Conservation (phyloP, 2,888 invertebrate genomes). For the Syritta pipiens region DNA sequence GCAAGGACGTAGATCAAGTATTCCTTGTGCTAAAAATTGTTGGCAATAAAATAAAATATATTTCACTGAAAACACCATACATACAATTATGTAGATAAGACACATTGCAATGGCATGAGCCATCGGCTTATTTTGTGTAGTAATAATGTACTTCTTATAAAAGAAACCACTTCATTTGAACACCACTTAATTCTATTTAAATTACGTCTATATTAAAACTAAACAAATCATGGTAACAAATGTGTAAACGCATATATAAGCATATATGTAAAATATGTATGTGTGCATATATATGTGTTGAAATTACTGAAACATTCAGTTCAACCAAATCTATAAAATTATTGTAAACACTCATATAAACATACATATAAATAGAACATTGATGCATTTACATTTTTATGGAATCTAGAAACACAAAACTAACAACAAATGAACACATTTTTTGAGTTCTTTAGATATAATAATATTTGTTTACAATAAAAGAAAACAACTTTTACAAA, state of each 20-base stretch:
- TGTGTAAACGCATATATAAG: neutral
- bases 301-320: neutral
- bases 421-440: conserved; percentile 8
- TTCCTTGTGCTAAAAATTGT: too few relatives aligned
- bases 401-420: conserved; percentile 12
- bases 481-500: conserved; percentile 32
- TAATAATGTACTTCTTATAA: too few relatives aligned
- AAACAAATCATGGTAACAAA: neutral
- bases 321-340: neutral
- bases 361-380: conserved; percentile 12
- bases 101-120: neutral
- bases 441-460: conserved; percentile 16
- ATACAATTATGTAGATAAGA: neutral
- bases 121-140: too few relatives aligned
- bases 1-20: too few relatives aligned
- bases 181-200: too few relatives aligned
- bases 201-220: too few relatives aligned
- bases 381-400: conserved; percentile 43
- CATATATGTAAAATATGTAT: neutral
- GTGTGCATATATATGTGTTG: neutral
- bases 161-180: too few relatives aligned
- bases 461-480: conserved; percentile 3
- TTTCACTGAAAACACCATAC: conserved; percentile 24
- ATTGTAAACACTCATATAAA: neutral
- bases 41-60: too few relatives aligned